Conservation (phyloP, 2,113 vertebrate genomes). For the Centropus unirufus region DNA sequence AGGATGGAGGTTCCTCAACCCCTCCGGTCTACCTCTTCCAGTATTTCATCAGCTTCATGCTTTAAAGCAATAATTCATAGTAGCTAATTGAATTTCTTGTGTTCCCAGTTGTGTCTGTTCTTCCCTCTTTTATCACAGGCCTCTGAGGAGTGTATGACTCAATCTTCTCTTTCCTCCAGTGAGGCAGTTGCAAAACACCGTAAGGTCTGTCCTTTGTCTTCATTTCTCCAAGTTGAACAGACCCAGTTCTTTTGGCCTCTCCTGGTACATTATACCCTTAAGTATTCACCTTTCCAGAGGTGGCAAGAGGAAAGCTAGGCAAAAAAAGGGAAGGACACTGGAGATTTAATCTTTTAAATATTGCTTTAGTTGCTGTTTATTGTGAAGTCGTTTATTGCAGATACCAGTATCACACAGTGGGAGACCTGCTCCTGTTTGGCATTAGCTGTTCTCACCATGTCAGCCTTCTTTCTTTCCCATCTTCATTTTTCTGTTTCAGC, state of each 20-base stretch:
- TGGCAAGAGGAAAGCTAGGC: neutral
- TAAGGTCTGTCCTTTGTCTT: neutral
- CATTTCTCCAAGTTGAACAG: neutral
- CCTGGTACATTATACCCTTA: accelerated
- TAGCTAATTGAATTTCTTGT: neutral
- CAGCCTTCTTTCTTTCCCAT: neutral
- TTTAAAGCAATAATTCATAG: neutral
- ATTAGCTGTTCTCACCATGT: neutral
- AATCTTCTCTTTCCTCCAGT: neutral
- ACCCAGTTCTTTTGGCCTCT: neutral
- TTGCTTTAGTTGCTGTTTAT: neutral
- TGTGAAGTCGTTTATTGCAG: neutral
- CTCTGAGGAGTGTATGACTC: neutral
- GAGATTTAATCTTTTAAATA: neutral
- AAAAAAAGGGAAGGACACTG: neutral
- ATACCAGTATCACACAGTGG: neutral
- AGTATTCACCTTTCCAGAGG: neutral
- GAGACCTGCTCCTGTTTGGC: neutral
- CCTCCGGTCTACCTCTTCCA: neutral
- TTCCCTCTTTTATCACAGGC: neutral
- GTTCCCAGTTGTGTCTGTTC: neutral
- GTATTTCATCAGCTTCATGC: neutral
- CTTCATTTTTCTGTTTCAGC: neutral
- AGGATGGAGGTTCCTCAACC: neutral
- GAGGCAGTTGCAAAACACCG: neutral